Conservation (phyloP, 2,888 invertebrate species). For the Dyspetes luteomarginatus region DNA sequence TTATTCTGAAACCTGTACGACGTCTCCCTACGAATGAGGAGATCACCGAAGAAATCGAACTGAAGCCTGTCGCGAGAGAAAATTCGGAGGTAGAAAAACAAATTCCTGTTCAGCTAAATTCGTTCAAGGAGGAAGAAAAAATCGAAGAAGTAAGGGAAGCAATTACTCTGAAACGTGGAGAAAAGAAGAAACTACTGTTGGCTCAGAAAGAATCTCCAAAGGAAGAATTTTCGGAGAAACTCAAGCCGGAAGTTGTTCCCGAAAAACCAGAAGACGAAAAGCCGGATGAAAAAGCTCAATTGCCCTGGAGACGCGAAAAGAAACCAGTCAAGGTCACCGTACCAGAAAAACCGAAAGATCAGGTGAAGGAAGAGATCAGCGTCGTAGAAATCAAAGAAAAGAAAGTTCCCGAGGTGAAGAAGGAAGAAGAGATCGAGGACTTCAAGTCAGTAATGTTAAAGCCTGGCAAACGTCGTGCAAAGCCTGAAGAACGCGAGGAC, state of each 20-base stretch:
- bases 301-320: conserved; percentile 75
- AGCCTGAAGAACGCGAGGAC: conserved; percentile 73
- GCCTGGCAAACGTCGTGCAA: conserved; percentile 65
- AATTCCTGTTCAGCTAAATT: conserved; percentile 50
- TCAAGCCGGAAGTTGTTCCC: conserved; percentile 57
- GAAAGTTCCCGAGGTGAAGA: conserved; percentile 67
- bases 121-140: conserved; percentile 66
- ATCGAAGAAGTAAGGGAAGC: conserved; percentile 64
- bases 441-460: conserved; percentile 69
- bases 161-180: conserved; percentile 64
- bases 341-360: conserved; percentile 57
- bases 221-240: conserved; percentile 60
- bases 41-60: conserved; percentile 79
- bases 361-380: conserved; percentile 44
- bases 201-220: conserved; percentile 55
- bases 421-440: conserved; percentile 73
- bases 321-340: conserved; percentile 66
- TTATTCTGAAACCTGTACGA: conserved; percentile 67
- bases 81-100: conserved; percentile 62
- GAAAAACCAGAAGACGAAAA: conserved; percentile 70
- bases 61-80: conserved; percentile 68
- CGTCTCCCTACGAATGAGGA: conserved; percentile 79
- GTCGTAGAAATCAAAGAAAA: conserved; percentile 67
- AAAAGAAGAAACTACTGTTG: conserved; percentile 68
- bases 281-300: conserved; percentile 69